Evolutionary conservation across 2,113 vertebrate genomes (phyloP).

Genomic region (Alosa alosa): DNA sequence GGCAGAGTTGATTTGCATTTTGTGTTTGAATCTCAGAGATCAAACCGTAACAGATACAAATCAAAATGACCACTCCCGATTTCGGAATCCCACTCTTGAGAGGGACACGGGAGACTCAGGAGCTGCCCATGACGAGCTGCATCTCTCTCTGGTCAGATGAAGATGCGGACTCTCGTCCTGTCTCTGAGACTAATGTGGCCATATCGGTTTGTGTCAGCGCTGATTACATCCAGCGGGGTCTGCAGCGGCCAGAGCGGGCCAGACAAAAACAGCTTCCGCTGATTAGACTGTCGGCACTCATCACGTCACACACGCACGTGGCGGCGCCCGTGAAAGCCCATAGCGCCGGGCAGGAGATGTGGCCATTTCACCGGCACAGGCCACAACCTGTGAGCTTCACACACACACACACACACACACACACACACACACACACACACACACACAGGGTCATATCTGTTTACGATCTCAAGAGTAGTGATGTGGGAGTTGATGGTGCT

Average conservation of each 20-base stretch:
- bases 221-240: constrained; percentile 21
- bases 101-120: neutral
- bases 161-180: constrained; percentile 5
- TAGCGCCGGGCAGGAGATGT: neutral
- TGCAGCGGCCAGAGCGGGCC: neutral
- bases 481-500: neutral
- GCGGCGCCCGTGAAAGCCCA: neutral
- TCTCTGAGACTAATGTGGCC: constrained; percentile 18
- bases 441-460: neutral
- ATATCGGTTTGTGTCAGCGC: constrained; percentile 30
- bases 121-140: neutral
- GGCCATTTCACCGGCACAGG: neutral
- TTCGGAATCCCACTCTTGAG: neutral
- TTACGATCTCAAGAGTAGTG: too few species aligned
- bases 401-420: neutral
- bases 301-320: neutral
- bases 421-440: neutral
- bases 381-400: neutral
- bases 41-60: neutral
- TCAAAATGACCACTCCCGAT: neutral
- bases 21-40: neutral
- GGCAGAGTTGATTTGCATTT: neutral
- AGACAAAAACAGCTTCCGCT: constrained; percentile 30
- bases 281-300: constrained; percentile 31
- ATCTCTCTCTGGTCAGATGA: neutral